phyloP scores from a whole-genome alignment of 1,140 invertebrate species.

The Drosophila nigromelanica region DNA sequence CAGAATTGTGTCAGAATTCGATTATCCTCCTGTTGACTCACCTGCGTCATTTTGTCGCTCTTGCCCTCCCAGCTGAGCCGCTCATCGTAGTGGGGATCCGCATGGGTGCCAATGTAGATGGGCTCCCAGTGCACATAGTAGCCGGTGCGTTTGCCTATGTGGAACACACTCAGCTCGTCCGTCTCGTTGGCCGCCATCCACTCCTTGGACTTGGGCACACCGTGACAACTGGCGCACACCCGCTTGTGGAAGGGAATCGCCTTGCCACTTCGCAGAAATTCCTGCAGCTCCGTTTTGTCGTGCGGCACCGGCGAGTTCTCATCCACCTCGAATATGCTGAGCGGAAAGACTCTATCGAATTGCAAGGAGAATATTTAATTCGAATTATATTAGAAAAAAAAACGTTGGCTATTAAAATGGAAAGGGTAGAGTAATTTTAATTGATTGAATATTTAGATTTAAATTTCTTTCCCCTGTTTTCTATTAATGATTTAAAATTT shows the following conservation, averaged over 20 bases:
- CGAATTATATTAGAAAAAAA: too few species aligned
- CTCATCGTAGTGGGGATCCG: constrained; percentile 95
- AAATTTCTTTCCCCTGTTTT: too few species aligned
- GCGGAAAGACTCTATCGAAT: constrained; percentile 71
- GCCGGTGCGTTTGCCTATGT: constrained; percentile 92
- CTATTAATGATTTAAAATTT: too few species aligned
- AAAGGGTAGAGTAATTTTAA: too few species aligned
- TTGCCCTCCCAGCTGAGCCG: constrained; percentile 95
- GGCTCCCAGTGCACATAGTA: constrained; percentile 95
- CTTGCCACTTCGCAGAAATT: constrained; percentile 89
- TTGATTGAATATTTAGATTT: too few species aligned
- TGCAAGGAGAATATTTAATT: neutral
- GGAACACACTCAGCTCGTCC: constrained; percentile 90
- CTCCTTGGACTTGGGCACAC: constrained; percentile 92
- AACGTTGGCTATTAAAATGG: too few species aligned
- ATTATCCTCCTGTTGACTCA: constrained; percentile 75
- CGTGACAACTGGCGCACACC: constrained; percentile 94
- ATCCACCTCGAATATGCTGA: constrained; percentile 83
- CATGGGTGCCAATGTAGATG: constrained; percentile 93
- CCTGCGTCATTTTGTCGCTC: constrained; percentile 97
- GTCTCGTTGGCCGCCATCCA: constrained; percentile 90
- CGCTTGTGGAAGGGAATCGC: constrained; percentile 96
- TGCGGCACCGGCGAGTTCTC: constrained; percentile 86
- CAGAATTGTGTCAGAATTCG: neutral
- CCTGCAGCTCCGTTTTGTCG: constrained; percentile 90